A percentile compares a stretch with the other conserved stretches of the same genome.
Conservation (phyloP, 2,888 invertebrate species). For the Rhyacophila evoluta region DNA sequence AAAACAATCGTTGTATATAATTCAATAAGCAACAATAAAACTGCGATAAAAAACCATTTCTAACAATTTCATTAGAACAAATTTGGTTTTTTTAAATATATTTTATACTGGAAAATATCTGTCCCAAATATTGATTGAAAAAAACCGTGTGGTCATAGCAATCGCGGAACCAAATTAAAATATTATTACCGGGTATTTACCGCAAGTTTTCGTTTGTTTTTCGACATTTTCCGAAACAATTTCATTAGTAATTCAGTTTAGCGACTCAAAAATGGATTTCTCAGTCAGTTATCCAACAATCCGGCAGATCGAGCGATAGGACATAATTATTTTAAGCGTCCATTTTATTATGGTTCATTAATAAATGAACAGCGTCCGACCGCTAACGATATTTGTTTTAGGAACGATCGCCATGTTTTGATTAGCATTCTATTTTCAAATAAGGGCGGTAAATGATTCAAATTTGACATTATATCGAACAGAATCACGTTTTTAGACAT, state of each 20-base stretch:
- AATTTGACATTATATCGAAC: background rate
- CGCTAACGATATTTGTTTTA: slow-evolving; percentile 45
- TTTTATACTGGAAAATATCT: no score
- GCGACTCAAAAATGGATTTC: background rate
- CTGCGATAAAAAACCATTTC: no score
- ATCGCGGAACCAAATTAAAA: slow-evolving; percentile 4
- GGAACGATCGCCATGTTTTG: slow-evolving; percentile 22
- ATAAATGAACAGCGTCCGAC: slow-evolving; percentile 39
- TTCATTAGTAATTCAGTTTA: slow-evolving; percentile 38
- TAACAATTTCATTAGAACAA: no score
- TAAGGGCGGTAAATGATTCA: slow-evolving; percentile 5
- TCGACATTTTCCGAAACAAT: background rate
- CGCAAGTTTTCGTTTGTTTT: slow-evolving; percentile 27
- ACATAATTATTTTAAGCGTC: background rate
- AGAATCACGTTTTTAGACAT: no score
- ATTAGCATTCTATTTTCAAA: slow-evolving; percentile 7
- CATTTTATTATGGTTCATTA: slow-evolving; percentile 35
- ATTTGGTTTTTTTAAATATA: no score
- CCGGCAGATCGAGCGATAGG: slow-evolving; percentile 12
- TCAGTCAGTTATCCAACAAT: slow-evolving; percentile 42
- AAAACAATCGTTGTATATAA: no score
- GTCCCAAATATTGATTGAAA: no score
- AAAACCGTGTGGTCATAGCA: background rate
- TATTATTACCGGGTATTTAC: slow-evolving; percentile 36
- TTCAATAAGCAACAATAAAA: no score